Base-by-base conservation (phyloP, 2,113 vertebrate species). In the Acanthochromis polyacanthus region DNA sequence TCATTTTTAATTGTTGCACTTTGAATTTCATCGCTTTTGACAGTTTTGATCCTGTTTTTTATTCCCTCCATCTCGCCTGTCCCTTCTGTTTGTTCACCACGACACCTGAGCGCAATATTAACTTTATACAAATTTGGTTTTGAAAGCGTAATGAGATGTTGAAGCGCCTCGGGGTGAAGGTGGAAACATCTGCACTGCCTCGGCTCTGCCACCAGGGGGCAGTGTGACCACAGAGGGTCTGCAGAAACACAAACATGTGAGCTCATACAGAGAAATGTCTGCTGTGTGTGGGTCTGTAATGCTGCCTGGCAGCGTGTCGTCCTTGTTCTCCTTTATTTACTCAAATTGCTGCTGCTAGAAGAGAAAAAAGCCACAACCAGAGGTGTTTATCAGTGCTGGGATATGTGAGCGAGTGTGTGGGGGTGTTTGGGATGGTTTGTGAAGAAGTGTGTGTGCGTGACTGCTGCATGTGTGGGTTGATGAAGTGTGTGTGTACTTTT, bases 221-320 rank as follows among this genome's bases (percentile, higher is more conserved):
- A 89, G 81, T 89, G 64, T 81, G 50, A 58, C 73, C 64, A 53
- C 73, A 53, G 71, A 8, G 5, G 56, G 38, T 17, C 2, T 17
- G 36, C 36, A 23, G 43, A 48, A 38, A 40, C 50, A 75, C 30
- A 58, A 23, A 56, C 53, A 76, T 43, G 40, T 43, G 11, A 77
- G 30, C 67, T 64, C 69, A 86, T 78, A 78, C 32, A 36, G 32
- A 36, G 32, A 36, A 36, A 66, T 23, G 40, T 30, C 40, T 43
- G 25, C 60, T 78, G 79, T 73, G 81, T 77, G 65, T 65, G 57
- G 65, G 64, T 66, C 56, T 30, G 83, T 80, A 84, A 71, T 75
- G 71, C 1, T 11, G 28, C 15, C 72, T 71, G 60, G 62, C 77
- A 78, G 77, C 11, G 6, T 28, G 36, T 75, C 50, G 38, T 46